Evolutionary conservation across 2,888 invertebrate genomes (phyloP), one percentile per base, ranked within the genome.

Genomic region (Mechanitis mazaeus): DNA sequence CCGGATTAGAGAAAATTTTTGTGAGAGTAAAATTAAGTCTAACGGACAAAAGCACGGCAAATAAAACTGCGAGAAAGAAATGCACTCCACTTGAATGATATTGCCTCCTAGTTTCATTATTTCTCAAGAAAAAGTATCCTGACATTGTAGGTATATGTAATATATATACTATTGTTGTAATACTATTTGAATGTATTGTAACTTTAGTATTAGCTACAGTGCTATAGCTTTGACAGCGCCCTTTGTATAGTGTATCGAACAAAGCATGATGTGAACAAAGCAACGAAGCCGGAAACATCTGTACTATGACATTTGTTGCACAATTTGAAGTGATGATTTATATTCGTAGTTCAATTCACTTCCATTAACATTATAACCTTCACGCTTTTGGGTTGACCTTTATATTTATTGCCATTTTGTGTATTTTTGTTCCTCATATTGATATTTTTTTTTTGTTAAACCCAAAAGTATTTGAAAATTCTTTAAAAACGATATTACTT

Each of bases 291-390:
- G 62, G 59, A 56, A 59, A 42, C 50, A 50, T 28, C 50, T 59
- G 55, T 59, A 59, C 54, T 55, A 59, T 54, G 55, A 63, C 63
- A 63, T 59, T 56, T 59, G 53, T 38, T 54, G 56, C 56, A 60
- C 56, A 47, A 45, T 33, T 56, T 50, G 59, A 47, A 7, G 46
- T 42, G 46, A 54, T 56, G 63, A 56, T 56, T 56, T 63, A 59
- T 56, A 50, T 56, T 53, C 56, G 42, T 46, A 50, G 46, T 54
- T 56, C 59, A 50, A 42, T 45, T 47, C 42, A 63, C 50, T 63
- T 45, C 56, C 45, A 54, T 54, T 38, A 33, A 45, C 56, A 56
- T 63, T 56, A 33, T 31, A 50, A 50, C 50, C 50, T 50, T 56
- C 56, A 54, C 38, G 63, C 53, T 46, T 54, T 59, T 35, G 33